These are phyloP conservation scores for Mylabris phalerata DNA, from an alignment of 1,140 invertebrate species.

Conservation along the genomic window DNA sequence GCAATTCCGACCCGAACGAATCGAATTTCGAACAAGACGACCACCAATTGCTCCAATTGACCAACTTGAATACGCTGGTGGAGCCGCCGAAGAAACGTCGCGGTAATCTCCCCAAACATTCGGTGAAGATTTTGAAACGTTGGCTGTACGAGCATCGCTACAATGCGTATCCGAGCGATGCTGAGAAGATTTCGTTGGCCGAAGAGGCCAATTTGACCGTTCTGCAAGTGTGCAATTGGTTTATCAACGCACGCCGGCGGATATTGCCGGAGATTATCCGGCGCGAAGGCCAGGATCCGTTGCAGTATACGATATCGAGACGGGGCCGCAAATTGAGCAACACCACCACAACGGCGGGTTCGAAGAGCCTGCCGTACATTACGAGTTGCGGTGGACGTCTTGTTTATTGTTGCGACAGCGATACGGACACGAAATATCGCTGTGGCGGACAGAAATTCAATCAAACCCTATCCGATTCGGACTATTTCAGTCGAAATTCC, in stretches of 20 bases:
- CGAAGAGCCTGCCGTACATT: conserved; percentile 41
- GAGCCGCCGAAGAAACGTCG: conserved; percentile 42
- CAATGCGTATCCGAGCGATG: conserved; percentile 91
- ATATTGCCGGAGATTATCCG: conserved; percentile 90
- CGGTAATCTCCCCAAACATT: conserved; percentile 88
- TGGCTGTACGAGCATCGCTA: conserved; percentile 92
- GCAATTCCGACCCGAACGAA: conserved; percentile 64
- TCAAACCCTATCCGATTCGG: conserved; percentile 48
- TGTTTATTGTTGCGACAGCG: conserved; percentile 54
- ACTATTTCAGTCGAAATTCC: conserved; percentile 52
- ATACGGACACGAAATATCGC: conserved; percentile 57
- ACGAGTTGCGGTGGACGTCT: conserved; percentile 51
- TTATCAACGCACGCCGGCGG: conserved; percentile 88
- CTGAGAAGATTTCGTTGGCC: conserved; percentile 78
- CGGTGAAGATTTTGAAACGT: conserved; percentile 82
- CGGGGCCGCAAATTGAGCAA: conserved; percentile 64
- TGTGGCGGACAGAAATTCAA: conserved; percentile 58
- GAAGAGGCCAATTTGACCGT: conserved; percentile 82
- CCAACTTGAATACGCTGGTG: conserved; percentile 15
- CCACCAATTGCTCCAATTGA: conserved; percentile 26
- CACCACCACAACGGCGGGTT: neutral
- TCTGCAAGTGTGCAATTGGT: conserved; percentile 95
- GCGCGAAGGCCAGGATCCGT: conserved; percentile 83
- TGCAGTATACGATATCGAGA: conserved; percentile 86
- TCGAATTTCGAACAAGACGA: conserved; percentile 44